Conservation (phyloP, 1,140 invertebrate genomes). For the Sycophila sp. region DNA sequence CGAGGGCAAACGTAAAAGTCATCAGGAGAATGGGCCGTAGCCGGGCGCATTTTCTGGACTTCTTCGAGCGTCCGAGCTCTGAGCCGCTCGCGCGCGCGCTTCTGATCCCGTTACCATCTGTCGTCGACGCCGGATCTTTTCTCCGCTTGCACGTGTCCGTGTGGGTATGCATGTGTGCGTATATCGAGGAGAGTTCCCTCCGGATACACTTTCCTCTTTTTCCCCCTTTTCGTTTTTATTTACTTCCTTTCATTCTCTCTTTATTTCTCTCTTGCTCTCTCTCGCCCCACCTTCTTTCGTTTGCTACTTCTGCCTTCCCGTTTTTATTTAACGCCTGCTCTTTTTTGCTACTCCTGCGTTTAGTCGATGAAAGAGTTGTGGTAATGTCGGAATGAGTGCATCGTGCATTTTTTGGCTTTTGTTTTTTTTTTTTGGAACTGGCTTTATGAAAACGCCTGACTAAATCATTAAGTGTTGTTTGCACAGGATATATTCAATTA, state of each 20-base stretch:
- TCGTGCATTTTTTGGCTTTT: too few species aligned
- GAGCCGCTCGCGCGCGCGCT: not conserved
- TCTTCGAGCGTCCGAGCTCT: too few species aligned
- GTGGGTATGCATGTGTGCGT: too few species aligned
- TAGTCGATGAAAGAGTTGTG: too few species aligned
- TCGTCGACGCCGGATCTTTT: not conserved
- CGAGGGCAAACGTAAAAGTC: not conserved
- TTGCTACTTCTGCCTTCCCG: not conserved
- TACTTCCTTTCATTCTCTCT: not conserved
- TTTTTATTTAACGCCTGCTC: not conserved
- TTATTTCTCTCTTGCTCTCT: not conserved
- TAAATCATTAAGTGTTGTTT: too few species aligned
- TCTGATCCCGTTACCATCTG: slow-evolving; percentile 23
- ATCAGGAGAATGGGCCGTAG: too few species aligned
- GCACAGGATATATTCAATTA: too few species aligned
- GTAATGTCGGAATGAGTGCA: too few species aligned
- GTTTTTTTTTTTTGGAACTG: too few species aligned
- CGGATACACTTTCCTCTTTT: not conserved
- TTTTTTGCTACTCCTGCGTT: too few species aligned
- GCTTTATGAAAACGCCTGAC: too few species aligned
- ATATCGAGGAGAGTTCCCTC: not conserved
- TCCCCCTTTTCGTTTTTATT: not conserved
- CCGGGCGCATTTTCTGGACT: not conserved
- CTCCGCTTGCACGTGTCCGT: not conserved
- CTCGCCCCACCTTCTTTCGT: not conserved